A percentile compares a stretch with the other conserved stretches of the same genome.
phyloP scores from a whole-genome alignment of 2,797 vertebrate species.

The Chromis chromis region DNA sequence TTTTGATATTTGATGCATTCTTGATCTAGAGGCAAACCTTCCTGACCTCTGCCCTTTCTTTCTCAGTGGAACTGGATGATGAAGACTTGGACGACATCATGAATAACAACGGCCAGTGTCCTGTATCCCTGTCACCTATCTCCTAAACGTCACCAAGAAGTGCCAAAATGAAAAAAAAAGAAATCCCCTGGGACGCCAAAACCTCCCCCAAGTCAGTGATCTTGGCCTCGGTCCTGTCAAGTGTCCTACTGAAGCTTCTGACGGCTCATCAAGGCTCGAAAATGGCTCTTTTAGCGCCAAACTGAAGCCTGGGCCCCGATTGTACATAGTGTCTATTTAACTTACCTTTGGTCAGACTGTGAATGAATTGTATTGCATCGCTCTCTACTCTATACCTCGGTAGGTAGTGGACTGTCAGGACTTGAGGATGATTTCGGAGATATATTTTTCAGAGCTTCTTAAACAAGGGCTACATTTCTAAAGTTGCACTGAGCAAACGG shows the following conservation, averaged over 20 bases:
- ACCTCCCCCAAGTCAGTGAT: constrained; percentile 45
- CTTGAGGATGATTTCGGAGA: constrained; percentile 35
- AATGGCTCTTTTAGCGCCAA: constrained; percentile 46
- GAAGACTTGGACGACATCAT: constrained; percentile 87
- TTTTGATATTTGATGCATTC: background rate
- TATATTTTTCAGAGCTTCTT: constrained; percentile 64
- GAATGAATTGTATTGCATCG: constrained; percentile 63
- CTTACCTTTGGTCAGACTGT: constrained; percentile 71
- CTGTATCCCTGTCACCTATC: constrained; percentile 81
- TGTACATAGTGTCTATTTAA: constrained; percentile 80
- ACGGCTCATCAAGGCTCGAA: constrained; percentile 57
- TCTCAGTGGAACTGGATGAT: constrained; percentile 85
- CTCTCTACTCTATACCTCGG: constrained; percentile 64
- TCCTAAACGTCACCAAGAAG: constrained; percentile 79
- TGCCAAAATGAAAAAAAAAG: constrained; percentile 65
- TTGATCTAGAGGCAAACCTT: background rate
- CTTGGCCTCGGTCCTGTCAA: constrained; percentile 62
- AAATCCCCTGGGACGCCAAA: constrained; percentile 59
- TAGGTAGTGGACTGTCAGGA: constrained; percentile 54
- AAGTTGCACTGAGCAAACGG: constrained; percentile 66
- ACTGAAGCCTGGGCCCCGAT: constrained; percentile 51
- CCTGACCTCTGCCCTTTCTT: constrained; percentile 27
- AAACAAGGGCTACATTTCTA: constrained; percentile 73
- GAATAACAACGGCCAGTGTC: constrained; percentile 86
- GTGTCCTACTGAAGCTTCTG: constrained; percentile 67